Percentiles rank a stretch among this genome's conserved stretches.
Conservation (phyloP, 92 coral and sea anemone species). For the Palythoa grandis region DNA sequence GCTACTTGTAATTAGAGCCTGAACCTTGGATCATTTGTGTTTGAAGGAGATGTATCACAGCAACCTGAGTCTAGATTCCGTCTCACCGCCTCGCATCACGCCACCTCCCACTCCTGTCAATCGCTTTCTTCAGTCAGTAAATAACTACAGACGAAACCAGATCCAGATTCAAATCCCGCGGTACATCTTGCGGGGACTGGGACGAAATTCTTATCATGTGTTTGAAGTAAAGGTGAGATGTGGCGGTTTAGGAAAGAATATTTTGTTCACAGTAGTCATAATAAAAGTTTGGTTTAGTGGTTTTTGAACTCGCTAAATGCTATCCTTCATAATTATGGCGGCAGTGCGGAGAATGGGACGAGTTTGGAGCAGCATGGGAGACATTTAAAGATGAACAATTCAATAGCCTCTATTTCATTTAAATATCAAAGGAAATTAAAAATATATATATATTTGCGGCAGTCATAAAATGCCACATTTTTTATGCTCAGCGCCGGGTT, state of each 20-base stretch:
- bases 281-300: too few species aligned
- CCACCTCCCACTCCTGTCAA: constrained; percentile 99
- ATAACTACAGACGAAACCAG: constrained; percentile 82
- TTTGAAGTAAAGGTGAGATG: constrained; percentile 93
- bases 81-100: constrained; percentile 92
- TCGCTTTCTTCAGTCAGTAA: constrained; percentile 92
- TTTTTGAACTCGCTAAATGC: too few species aligned
- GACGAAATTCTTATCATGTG: constrained; percentile 99
- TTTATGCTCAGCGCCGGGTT: too few species aligned
- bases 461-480: too few species aligned
- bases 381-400: too few species aligned
- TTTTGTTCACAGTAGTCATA: too few species aligned
- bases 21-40: background rate
- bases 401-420: too few species aligned
- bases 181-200: constrained; percentile 93
- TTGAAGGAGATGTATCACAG: constrained; percentile 77
- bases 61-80: constrained; percentile 88
- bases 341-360: constrained; percentile 66
- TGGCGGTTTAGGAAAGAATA: background rate
- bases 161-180: constrained; percentile 96
- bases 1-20: too few species aligned
- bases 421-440: too few species aligned
- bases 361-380: too few species aligned
- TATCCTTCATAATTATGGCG: too few species aligned
- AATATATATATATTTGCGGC: too few species aligned